Evolutionary conservation across 2,888 invertebrate species (phyloP).

Genomic region (Octonoba sinensis): DNA sequence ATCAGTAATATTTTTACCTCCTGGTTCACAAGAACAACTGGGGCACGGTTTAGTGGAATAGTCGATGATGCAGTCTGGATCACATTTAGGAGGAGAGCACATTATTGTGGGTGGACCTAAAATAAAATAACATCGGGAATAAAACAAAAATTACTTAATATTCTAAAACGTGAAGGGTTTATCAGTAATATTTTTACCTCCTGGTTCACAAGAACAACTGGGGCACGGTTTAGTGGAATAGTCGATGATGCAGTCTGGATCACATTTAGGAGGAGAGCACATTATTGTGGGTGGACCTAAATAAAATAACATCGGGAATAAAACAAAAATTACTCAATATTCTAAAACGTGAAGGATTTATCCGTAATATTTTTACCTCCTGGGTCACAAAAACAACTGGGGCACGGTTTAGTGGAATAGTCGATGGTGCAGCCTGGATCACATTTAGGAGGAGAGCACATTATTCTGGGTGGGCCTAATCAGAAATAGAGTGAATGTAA

Average conservation of each 20-base stretch:
- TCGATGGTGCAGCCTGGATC: slow-evolving; percentile 14
- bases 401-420: slow-evolving; percentile 3
- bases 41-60: slow-evolving; percentile 25
- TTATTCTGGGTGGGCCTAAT: not conserved
- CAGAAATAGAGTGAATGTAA: no score
- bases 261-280: slow-evolving; percentile 33
- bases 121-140: no score
- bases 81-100: slow-evolving; percentile 41
- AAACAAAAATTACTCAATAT: no score
- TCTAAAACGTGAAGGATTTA: no score
- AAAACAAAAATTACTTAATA: no score
- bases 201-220: slow-evolving; percentile 5
- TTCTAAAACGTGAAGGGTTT: no score
- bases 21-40: slow-evolving; percentile 3
- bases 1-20: not conserved
- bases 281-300: not conserved
- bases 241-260: slow-evolving; percentile 11
- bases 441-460: slow-evolving; percentile 40
- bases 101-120: not conserved
- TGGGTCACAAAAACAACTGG: slow-evolving; percentile 8
- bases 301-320: no score
- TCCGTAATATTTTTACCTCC: not conserved
- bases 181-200: no score
- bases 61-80: slow-evolving; percentile 21
- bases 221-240: slow-evolving; percentile 23